Base-by-base conservation (phyloP, 2,888 invertebrate species). In the Chloroclystis v-ata region DNA sequence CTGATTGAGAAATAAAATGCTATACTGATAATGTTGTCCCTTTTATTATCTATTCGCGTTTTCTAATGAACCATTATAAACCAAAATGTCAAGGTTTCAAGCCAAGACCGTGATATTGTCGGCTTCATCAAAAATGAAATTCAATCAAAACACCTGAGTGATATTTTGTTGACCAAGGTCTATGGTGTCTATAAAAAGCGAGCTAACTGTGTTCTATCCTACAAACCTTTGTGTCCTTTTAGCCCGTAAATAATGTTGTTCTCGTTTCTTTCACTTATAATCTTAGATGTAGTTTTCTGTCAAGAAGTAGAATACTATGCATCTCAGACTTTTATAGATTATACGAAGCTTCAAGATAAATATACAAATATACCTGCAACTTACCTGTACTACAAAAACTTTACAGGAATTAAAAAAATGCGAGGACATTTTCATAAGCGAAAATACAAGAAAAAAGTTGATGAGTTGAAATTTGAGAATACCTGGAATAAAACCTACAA, bases 91-190 rank as follows among this genome's bases (percentile, higher is more conserved):
- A 73, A 47, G 69, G 70, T 47, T 59, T 33, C 10, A 1, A 39
- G 52, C 44, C 55, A 47, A 49, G 71, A 63, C 72, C 75, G 53
- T 72, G 71, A 74, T 66, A 62, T 58, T 58, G 62, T 61, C 63
- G 64, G 56, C 55, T 41, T 63, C 69, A 84, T 86, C 66, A 82
- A 87, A 78, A 70, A 86, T 84, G 68, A 81, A 73, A 74, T 78
- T 71, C 81, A 87, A 88, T 88, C 84, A 84, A 75, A 77, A 61
- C 88, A 88, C 87, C 83, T 86, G 87, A 52, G 52, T 69, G 68
- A 69, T 69, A 69, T 77, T 78, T 59, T 48, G 59, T 49, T 56
- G 53, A 56, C 53, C 73, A 79, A 79, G 82, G 82, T 70, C 69
- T 52, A 49, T 26, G 56, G 56, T 60, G 55, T 13, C 42, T 76